Evolutionary conservation across 2,113 vertebrate species (phyloP).

Genomic region (Toxotes jaculatrix): DNA sequence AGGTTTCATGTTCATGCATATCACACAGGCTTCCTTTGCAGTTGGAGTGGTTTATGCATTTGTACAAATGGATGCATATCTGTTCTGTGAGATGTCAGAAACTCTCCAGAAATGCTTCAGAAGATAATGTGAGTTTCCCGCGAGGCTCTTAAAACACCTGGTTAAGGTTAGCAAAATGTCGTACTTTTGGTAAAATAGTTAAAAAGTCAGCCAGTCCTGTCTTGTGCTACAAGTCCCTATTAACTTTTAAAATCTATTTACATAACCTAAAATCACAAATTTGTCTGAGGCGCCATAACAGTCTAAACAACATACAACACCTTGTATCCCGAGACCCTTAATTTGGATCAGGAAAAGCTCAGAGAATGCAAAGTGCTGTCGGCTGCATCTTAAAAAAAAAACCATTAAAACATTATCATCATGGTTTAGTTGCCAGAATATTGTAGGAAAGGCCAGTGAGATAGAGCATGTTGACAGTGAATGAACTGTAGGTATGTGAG

Average conservation of each 20-base stretch:
- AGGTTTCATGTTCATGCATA: conserved; percentile 1
- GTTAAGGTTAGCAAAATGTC: not conserved
- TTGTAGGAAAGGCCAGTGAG: too few relatives aligned
- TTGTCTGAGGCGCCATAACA: not conserved
- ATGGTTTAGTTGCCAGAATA: not conserved
- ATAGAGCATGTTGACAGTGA: too few relatives aligned
- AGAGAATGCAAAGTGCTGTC: not conserved
- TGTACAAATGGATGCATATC: not conserved
- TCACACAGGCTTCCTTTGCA: conserved; percentile 1
- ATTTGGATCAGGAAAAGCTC: not conserved
- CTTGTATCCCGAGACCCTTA: too few relatives aligned
- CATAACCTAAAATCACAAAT: not conserved
- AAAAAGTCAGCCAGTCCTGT: not conserved
- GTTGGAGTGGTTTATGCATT: not conserved
- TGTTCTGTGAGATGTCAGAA: conserved; percentile 6
- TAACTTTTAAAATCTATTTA: not conserved
- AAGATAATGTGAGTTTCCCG: not conserved
- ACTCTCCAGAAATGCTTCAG: not conserved
- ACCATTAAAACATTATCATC: not conserved
- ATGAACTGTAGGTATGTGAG: too few relatives aligned
- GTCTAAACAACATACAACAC: too few relatives aligned
- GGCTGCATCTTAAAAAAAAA: not conserved
- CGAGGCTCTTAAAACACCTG: not conserved
- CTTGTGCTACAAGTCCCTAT: too few relatives aligned
- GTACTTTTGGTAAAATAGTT: not conserved